Percentiles rank a stretch among this genome's conserved stretches.
Conservation (phyloP, 2,888 invertebrate genomes). For the Oscheius sp. region DNA sequence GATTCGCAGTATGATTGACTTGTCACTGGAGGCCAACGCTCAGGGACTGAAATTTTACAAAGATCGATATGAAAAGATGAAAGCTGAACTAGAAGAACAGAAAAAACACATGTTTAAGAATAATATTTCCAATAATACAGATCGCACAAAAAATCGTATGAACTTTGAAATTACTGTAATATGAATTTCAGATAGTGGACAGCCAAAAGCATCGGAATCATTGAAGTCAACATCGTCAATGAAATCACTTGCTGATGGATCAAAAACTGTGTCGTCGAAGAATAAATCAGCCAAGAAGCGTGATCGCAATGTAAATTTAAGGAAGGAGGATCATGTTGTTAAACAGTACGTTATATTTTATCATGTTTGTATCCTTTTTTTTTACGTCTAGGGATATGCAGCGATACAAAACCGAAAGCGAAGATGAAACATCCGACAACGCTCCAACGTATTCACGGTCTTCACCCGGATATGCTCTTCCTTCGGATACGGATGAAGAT, state of each 20-base stretch:
- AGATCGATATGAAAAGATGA: slow-evolving; percentile 65
- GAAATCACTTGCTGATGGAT: slow-evolving; percentile 57
- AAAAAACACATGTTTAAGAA: slow-evolving; percentile 67
- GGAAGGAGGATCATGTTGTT: slow-evolving; percentile 41
- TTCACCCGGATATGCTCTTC: slow-evolving; percentile 4
- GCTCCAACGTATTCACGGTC: background rate
- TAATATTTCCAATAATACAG: slow-evolving; percentile 72
- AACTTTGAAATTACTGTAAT: background rate
- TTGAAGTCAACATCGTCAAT: slow-evolving; percentile 55
- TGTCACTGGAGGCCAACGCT: slow-evolving; percentile 71
- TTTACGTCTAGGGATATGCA: background rate
- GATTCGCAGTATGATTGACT: slow-evolving; percentile 69
- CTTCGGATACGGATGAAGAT: slow-evolving; percentile 5
- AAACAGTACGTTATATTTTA: slow-evolving; percentile 12
- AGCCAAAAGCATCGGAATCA: slow-evolving; percentile 33
- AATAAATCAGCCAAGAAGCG: background rate
- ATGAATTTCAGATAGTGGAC: slow-evolving; percentile 19
- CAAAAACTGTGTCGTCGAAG: slow-evolving; percentile 36
- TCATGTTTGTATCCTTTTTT: background rate
- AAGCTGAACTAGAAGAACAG: slow-evolving; percentile 67
- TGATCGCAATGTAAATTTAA: slow-evolving; percentile 48
- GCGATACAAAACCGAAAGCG: background rate
- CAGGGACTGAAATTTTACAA: slow-evolving; percentile 72
- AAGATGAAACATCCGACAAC: background rate
- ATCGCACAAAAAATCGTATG: slow-evolving; percentile 68